Base-by-base conservation (phyloP, 2,113 vertebrate species). In the Falco punctatus region DNA sequence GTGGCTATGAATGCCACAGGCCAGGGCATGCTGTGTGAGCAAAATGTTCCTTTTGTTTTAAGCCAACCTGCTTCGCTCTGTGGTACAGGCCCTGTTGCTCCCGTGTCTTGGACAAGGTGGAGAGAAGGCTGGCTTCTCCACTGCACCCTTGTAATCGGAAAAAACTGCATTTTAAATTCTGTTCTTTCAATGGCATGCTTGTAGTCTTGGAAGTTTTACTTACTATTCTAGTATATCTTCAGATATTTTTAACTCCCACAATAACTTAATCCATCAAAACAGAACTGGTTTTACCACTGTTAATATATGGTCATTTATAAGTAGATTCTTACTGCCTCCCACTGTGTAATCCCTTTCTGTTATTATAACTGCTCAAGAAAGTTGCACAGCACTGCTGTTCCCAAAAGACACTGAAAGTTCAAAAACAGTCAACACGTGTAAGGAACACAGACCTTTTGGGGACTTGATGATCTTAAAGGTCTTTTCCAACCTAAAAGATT, bases 31-130 rank as follows among this genome's bases (percentile, higher is more conserved):
- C 96, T 92, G 96, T 72, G 91, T 84, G 91, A 94, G 83, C 82
- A 96, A 72, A 96, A 94, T 94, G 95, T 64, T 89, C 77, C 88
- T 96, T 96, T 94, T 94, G 92, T 96, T 94, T 42, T 24, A 73
- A 92, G 30, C 59, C 2, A 8, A 32, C 72, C 67, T 74, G 72
- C n/a, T 62, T 92, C 95, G 82, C 77, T 74, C 83, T 0, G 11
- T 92, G 85, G 71, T 90, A 61, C 15, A 2, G 57, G 92, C 52
- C 62, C 79, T 87, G 58, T 70, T 84, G 58, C 80, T 96, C 59
- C 75, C 0, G 1, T 64, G 46, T 44, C 69, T 85, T 79, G 88
- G 80, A 58, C 77, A 52, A 44, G 22, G 21, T 61, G 72, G 69
- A 67, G 81, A 79, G 65, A 65, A 90, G 52, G 44, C 55, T 35